These are phyloP conservation scores for Tachyglossus aculeatus DNA, from an alignment of 2,797 vertebrate species.

Conservation along the genomic window DNA sequence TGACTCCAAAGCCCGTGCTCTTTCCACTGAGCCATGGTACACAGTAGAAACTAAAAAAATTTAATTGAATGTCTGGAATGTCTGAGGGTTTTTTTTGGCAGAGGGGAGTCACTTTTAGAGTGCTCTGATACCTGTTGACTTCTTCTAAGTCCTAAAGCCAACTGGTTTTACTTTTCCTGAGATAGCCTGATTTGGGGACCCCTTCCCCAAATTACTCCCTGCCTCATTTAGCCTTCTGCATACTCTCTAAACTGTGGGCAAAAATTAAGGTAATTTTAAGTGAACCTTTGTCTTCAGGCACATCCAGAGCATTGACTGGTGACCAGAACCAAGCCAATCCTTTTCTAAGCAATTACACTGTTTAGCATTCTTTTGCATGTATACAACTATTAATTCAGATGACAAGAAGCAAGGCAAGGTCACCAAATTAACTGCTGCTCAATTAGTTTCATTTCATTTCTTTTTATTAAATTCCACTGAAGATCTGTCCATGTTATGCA, in stretches of 20 bases:
- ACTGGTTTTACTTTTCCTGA: too few species aligned
- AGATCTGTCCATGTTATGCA: not conserved
- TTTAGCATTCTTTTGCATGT: conserved; percentile 8
- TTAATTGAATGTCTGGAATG: too few species aligned
- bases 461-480: conserved; percentile 31
- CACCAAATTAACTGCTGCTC: conserved; percentile 22
- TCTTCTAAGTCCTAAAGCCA: too few species aligned
- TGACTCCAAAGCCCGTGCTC: too few species aligned
- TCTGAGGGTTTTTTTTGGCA: too few species aligned
- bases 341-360: not conserved
- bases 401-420: conserved; percentile 34
- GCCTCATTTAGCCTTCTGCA: not conserved
- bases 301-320: not conserved
- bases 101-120: too few species aligned
- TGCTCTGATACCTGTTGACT: too few species aligned
- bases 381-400: not conserved
- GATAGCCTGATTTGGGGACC: too few species aligned
- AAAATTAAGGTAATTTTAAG: not conserved
- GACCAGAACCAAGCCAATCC: not conserved
- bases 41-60: too few species aligned
- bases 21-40: too few species aligned
- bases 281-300: not conserved
- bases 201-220: too few species aligned
- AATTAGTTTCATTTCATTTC: conserved; percentile 17
- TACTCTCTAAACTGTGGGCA: not conserved